Percentiles rank a stretch among this genome's conserved stretches.
phyloP scores from a whole-genome alignment of 37 sponge, comb jelly and placozoan species.

The Halisarca cf. caerulea region DNA sequence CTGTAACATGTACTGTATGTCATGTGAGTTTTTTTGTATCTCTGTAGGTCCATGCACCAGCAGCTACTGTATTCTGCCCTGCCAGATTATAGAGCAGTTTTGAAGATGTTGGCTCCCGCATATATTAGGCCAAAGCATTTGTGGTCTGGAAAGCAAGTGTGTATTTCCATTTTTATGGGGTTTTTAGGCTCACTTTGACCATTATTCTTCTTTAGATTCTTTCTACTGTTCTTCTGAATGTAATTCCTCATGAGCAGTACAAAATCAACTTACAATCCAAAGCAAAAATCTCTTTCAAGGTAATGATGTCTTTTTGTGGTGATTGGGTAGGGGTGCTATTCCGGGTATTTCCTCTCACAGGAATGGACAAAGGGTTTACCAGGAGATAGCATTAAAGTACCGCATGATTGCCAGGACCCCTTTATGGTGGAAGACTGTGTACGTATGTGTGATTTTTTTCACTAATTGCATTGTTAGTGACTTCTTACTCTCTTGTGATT shows the following conservation, averaged over 20 bases:
- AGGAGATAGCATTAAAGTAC: background rate
- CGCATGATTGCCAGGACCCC: background rate
- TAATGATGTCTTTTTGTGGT: background rate
- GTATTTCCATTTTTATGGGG: background rate
- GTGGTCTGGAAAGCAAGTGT: slow-evolving; percentile 98
- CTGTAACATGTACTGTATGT: background rate
- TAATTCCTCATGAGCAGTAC: slow-evolving; percentile 65
- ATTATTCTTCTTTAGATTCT: slow-evolving; percentile 50
- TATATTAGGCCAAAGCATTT: slow-evolving; percentile 71
- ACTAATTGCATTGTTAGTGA: background rate
- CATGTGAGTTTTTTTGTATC: background rate
- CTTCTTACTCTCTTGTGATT: background rate
- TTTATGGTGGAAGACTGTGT: slow-evolving; percentile 12
- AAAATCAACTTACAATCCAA: slow-evolving; percentile 75
- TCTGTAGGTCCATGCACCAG: slow-evolving; percentile 60
- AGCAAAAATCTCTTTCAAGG: slow-evolving; percentile 76
- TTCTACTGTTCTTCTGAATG: slow-evolving; percentile 82
- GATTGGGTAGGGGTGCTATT: background rate
- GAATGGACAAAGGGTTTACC: slow-evolving; percentile 15
- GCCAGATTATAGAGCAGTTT: slow-evolving; percentile 26
- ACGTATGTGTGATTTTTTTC: background rate
- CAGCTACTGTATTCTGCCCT: slow-evolving; percentile 81
- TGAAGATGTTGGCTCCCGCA: slow-evolving; percentile 76
- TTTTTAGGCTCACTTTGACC: background rate
- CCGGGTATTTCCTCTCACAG: background rate